Base-by-base conservation (phyloP, 2,113 vertebrate species). In the Paedocypris sp. region DNA sequence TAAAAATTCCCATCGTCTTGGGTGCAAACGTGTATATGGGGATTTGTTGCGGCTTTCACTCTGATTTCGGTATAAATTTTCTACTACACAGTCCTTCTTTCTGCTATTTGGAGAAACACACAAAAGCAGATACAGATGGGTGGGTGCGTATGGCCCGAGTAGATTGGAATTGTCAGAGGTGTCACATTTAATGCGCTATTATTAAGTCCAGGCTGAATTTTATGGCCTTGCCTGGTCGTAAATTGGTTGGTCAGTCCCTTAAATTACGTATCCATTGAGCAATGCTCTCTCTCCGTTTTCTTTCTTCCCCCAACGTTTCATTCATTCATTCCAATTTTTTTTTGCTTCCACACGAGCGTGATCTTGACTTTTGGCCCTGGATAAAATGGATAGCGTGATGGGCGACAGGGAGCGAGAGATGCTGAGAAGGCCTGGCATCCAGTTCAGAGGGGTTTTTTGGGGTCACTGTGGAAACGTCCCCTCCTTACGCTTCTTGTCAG, bases 181-280 rank as follows among this genome's bases (percentile, higher is more conserved):
- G 87, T 87, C 88, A 88, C 80, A 89, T 88, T 87, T 89, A 89
- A 89, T 87, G 86, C 87, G 83, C 82, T 85, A 82, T 87, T 89
- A 89, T 89, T 89, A 88, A 89, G 85, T 88, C 86, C 83, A 79
- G 77, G 75, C 83, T 85, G 82, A 83, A 84, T 88, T 90, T 92
- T 88, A 88, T 87, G 83, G 80, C 86, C 71, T 56, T 62, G 72
- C 86, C 83, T 80, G 78, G 79, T 85, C 83, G 83, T 90, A 91
- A 89, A 88, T 89, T 87, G 88, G 84, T 77, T 66, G 81, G 87
- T 88, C 88, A 86, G 85, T 87, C 87, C 82, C 82, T 86, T 90
- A 90, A 91, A 90, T 88, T 87, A 85, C 79, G 61, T 57, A 61
- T 43, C 62, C 42, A 61, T 60, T 54, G 73, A 83, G 80, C 65